phyloP scores from a whole-genome alignment of 2,888 invertebrate species.

The Griposia aprilina region DNA sequence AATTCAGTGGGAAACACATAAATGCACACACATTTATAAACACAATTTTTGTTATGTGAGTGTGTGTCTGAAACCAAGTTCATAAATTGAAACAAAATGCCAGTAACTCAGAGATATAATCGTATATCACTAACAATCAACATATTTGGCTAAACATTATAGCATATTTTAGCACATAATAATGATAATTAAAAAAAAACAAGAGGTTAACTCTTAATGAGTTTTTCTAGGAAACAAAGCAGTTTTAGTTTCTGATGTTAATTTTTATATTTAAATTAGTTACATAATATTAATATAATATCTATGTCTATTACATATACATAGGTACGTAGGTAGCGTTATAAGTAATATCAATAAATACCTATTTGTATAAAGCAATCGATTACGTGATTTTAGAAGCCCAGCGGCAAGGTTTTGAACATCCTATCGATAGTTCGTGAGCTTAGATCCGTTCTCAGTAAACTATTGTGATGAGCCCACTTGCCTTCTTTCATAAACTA shows the following conservation, averaged over 20 bases:
- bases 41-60: not conserved
- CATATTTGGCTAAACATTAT: constrained; percentile 54
- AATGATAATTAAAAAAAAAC: constrained; percentile 29
- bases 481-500: constrained; percentile 44
- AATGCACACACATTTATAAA: not conserved
- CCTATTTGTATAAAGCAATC: not conserved
- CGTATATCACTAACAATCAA: constrained; percentile 54
- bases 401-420: constrained; percentile 63
- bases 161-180: constrained; percentile 40
- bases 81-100: constrained; percentile 52
- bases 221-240: constrained; percentile 47
- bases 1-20: constrained; percentile 7
- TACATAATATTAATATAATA: constrained; percentile 14
- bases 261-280: constrained; percentile 11
- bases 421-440: constrained; percentile 61
- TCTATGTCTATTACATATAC: not conserved
- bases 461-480: constrained; percentile 55
- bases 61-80: constrained; percentile 23
- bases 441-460: constrained; percentile 46
- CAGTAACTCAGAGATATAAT: constrained; percentile 47
- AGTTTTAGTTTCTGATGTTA: constrained; percentile 1
- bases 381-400: constrained; percentile 46
- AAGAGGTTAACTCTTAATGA: constrained; percentile 38
- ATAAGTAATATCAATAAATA: constrained; percentile 5
- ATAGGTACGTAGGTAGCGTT: not conserved